These are phyloP conservation scores for Cryptoprocta ferox DNA, from an alignment of 2,797 vertebrate species.

Conservation along the genomic window DNA sequence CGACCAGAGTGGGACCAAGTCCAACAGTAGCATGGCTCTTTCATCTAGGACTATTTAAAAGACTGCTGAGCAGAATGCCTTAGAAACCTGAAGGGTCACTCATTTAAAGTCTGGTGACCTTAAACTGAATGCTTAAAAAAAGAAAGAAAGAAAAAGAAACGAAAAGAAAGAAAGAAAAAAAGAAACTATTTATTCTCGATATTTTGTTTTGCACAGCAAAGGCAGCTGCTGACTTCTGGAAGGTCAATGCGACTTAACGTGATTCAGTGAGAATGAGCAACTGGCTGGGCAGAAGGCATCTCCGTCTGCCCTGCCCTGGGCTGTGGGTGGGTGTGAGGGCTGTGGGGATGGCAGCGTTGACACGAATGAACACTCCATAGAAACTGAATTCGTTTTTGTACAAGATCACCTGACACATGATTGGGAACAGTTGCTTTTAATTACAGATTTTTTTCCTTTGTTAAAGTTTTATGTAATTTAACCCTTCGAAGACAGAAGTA, in stretches of 20 bases:
- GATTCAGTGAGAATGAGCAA: constrained; percentile 85
- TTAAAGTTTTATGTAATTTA: constrained; percentile 89
- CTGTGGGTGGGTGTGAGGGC: constrained; percentile 76
- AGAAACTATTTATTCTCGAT: constrained; percentile 99
- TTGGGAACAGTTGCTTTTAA: constrained; percentile 89
- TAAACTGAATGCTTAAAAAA: constrained; percentile 91
- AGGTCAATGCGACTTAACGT: constrained; percentile 88
- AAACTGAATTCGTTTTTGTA: constrained; percentile 85
- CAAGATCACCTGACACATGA: constrained; percentile 86
- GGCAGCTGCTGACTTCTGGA: constrained; percentile 96
- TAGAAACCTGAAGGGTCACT: constrained; percentile 92
- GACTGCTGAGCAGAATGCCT: constrained; percentile 97
- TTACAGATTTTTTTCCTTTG: constrained; percentile 84
- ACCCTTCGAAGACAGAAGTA: constrained; percentile 88
- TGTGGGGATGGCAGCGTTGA: constrained; percentile 83
- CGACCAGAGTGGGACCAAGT: constrained; percentile 90
- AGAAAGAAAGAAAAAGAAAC: constrained; percentile 60
- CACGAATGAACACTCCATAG: constrained; percentile 85
- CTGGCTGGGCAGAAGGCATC: constrained; percentile 84
- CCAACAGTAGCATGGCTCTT: constrained; percentile 88
- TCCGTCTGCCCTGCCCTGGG: constrained; percentile 84
- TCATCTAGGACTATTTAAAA: constrained; percentile 89
- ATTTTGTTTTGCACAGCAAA: constrained; percentile 99
- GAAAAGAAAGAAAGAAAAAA: constrained; percentile 83
- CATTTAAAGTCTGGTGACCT: constrained; percentile 91